These are phyloP conservation scores for Valencia hispanica DNA, from an alignment of 2,797 vertebrate species.

Conservation along the genomic window DNA sequence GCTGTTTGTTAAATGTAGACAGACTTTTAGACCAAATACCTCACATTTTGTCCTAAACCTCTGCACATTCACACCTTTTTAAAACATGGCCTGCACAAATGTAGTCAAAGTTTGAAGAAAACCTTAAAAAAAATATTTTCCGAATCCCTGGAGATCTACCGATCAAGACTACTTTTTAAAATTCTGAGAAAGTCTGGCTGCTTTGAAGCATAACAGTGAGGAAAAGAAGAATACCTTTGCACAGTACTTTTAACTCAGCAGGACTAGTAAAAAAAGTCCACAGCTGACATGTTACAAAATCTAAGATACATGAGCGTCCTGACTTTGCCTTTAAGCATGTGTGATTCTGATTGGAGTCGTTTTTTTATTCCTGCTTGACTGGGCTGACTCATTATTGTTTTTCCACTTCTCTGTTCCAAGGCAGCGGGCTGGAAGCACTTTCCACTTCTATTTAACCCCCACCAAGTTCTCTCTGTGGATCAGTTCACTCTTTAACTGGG, in stretches of 20 bases:
- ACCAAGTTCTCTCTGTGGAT: slow-evolving; percentile 40
- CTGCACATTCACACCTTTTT: neutral
- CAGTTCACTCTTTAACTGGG: slow-evolving; percentile 37
- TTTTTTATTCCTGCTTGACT: slow-evolving; percentile 4
- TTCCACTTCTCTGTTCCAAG: slow-evolving; percentile 53
- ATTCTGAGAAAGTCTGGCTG: neutral
- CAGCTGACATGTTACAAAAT: neutral
- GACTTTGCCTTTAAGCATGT: neutral
- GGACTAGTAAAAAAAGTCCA: too few relatives aligned
- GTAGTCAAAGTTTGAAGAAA: neutral
- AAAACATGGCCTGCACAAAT: neutral
- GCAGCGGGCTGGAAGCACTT: slow-evolving; percentile 38
- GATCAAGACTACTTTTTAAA: too few relatives aligned
- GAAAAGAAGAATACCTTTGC: neutral
- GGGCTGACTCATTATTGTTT: slow-evolving; percentile 42
- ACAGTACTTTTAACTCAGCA: neutral
- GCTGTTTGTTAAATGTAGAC: too few relatives aligned
- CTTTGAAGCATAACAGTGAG: neutral
- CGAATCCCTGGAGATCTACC: too few relatives aligned
- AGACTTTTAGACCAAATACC: neutral
- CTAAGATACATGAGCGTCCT: neutral
- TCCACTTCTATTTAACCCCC: slow-evolving; percentile 28
- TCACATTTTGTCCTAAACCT: neutral
- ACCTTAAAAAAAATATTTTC: neutral
- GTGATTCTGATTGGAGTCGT: neutral